Evolutionary conservation across 2,888 invertebrate genomes (phyloP).

Genomic region (Nymphalis urticae): DNA sequence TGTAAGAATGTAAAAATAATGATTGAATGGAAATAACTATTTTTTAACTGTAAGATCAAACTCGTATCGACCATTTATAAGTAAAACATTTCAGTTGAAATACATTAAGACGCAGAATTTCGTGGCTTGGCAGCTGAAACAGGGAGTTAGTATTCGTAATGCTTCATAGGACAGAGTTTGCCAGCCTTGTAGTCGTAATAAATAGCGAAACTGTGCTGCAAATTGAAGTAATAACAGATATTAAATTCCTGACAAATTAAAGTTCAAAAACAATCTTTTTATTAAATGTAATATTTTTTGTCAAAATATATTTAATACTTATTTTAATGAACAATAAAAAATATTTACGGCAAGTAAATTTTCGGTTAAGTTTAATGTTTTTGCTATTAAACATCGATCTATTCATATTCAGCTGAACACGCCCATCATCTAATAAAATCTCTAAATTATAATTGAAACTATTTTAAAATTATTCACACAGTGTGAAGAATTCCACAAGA

Average conservation of each 20-base stretch:
- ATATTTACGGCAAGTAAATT: too few relatives aligned
- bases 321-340: background rate
- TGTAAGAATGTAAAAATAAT: too few relatives aligned
- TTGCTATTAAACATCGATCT: too few relatives aligned
- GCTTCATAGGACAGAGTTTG: slow-evolving; percentile 9
- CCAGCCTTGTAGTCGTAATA: slow-evolving; percentile 7
- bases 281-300: background rate
- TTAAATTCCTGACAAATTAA: background rate
- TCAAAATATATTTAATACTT: background rate
- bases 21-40: too few relatives aligned
- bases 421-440: too few relatives aligned
- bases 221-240: slow-evolving; percentile 7
- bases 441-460: too few relatives aligned
- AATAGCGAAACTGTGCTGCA: slow-evolving; percentile 11
- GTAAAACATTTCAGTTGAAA: slow-evolving; percentile 3
- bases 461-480: too few relatives aligned
- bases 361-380: too few relatives aligned
- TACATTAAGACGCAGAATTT: slow-evolving; percentile 8
- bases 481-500: too few relatives aligned
- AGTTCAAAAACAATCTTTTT: background rate
- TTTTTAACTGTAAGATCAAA: too few relatives aligned
- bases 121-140: slow-evolving; percentile 6
- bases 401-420: too few relatives aligned
- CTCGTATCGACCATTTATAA: background rate
- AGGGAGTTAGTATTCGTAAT: slow-evolving; percentile 10